These are phyloP conservation scores for Apotomis betuletana DNA, from an alignment of 2,888 invertebrate genomes.

Conservation along the genomic window DNA sequence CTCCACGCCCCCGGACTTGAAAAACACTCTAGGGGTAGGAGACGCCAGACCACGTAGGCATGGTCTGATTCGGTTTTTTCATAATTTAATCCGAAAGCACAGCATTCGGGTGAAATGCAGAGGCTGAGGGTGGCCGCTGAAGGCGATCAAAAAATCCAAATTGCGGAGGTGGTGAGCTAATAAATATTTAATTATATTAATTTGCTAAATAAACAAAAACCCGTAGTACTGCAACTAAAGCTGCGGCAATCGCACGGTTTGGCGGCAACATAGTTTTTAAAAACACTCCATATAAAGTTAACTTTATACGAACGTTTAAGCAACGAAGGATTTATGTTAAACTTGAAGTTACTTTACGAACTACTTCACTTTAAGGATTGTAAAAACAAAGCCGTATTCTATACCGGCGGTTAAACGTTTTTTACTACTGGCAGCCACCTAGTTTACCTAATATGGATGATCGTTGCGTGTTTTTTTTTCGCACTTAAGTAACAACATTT, in stretches of 20 bases:
- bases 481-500: no score
- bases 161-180: no score
- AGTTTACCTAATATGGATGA: slow-evolving; percentile 8
- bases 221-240: slow-evolving; percentile 29
- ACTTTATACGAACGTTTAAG: slow-evolving; percentile 35
- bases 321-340: slow-evolving; percentile 41
- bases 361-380: slow-evolving; percentile 36
- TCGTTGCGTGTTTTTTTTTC: not conserved
- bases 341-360: slow-evolving; percentile 39
- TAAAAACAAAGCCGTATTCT: slow-evolving; percentile 37
- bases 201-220: not conserved
- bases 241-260: slow-evolving; percentile 60
- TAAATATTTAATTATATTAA: no score
- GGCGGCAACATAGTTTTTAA: slow-evolving; percentile 61
- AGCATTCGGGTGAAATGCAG: no score
- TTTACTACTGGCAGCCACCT: slow-evolving; percentile 19
- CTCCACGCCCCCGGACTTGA: no score
- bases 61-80: no score
- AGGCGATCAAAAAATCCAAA: no score
- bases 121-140: no score
- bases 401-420: slow-evolving; percentile 20
- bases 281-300: slow-evolving; percentile 38
- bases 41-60: no score
- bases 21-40: no score
- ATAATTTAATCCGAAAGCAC: no score